Evolutionary conservation across 2,797 vertebrate species (phyloP).

Genomic region (Menidia menidia): DNA sequence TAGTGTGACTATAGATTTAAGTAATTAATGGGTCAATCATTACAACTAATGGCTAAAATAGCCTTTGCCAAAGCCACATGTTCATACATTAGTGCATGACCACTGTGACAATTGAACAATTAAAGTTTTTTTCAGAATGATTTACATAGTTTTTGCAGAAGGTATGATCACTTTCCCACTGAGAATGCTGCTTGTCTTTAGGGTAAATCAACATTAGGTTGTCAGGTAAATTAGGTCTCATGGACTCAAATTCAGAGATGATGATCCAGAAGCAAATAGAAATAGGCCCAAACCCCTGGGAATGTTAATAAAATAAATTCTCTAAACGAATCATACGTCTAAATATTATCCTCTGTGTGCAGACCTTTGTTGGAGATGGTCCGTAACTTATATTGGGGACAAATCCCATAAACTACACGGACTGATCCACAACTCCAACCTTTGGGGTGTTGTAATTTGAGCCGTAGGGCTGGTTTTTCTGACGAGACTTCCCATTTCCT

Average conservation of each 20-base stretch:
- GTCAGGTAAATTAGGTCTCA: no score
- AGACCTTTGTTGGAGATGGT: no score
- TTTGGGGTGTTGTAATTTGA: conserved; percentile 50
- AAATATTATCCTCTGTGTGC: background rate
- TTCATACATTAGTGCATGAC: background rate
- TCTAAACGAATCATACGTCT: background rate
- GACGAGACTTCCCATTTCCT: conserved; percentile 55
- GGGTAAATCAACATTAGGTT: no score
- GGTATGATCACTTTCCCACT: no score
- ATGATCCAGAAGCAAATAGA: no score
- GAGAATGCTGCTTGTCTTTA: no score
- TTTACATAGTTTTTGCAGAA: no score
- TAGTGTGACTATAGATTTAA: background rate
- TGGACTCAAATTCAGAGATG: no score
- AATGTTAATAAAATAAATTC: no score
- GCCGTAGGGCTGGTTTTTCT: conserved; percentile 30
- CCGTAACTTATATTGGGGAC: no score
- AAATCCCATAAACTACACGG: background rate
- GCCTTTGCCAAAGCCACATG: background rate
- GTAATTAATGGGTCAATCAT: background rate
- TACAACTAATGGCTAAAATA: background rate
- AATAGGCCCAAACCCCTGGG: no score
- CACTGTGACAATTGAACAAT: background rate
- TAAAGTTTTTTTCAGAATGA: no score
- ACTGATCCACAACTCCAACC: background rate